Base-by-base conservation (phyloP, 2,797 vertebrate species). In the Ceyx erithaca region DNA sequence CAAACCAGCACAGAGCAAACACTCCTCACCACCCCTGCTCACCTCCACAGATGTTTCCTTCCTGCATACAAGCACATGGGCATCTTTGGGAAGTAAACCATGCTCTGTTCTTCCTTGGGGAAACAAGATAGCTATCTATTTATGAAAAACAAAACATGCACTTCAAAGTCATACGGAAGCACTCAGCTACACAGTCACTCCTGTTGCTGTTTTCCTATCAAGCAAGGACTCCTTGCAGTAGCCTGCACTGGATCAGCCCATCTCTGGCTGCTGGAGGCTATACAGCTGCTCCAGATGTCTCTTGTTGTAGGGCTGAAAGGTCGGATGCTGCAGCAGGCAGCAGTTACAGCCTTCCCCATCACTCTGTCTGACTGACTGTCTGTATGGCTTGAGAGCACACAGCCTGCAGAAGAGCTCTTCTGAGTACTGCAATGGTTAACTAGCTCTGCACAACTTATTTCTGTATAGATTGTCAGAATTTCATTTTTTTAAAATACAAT, bases 1-100 rank as follows among this genome's bases (percentile, higher is more conserved):
- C 41, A 77, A 45, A 68, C 9, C 16, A 64, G 22, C 19, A 41
- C 4, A 25, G 35, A 55, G 31, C 19, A 81, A 69, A 81, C 72
- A 5, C 49, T 63, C 59, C 13, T 62, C 26, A 31, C 33, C 7
- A 31, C 1, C 0, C 14, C 18, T 66, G 35, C 19, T 87, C 69
- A 40, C 26, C 18, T 81, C 33, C 31, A 10, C 83, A 85, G 85
- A 68, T 49, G 55, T 79, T 95, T 95, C 63, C 73, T 78, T 85
- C 58, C 40, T 66, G 26, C 57, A 10, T 37, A 16, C 1, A 21
- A 64, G 22, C 64, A 62, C 19, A 3, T 6, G 31, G 10, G 19
- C 58, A 52, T 84, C 59, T 70, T 73, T 79, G 57, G 70, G 45
- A 88, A 84, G 55, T 33, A 93, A 92, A 67, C 33, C 7, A 8